Base-by-base conservation (phyloP, 2,113 vertebrate genomes). In the Empidonax traillii region DNA sequence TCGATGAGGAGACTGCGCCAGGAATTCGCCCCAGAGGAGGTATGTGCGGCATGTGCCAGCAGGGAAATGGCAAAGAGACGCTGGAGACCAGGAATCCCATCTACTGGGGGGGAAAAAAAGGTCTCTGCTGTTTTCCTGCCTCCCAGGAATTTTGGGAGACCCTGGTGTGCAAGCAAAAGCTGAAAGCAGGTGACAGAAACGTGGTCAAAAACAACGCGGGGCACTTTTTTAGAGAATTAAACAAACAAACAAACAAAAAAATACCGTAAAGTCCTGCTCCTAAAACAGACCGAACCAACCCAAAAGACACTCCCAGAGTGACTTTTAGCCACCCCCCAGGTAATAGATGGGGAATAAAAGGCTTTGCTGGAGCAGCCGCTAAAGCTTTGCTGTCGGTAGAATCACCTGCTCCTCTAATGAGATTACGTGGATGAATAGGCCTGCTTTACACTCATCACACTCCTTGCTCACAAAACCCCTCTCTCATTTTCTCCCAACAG, bases 21-120 rank as follows among this genome's bases (percentile, higher is more conserved):
- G 84, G 94, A 95, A 96, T 90, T 95, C 77, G 89, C 91, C 89
- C 91, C 87, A 62, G 5, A 89, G 96, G 91, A 95, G 73, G 65
- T 52, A 94, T 76, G 87, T 58, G 86, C 59, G 76, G 75, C 86
- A 28, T 16, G 52, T 8, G 20, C 73, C 37, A n/a, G 77, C 51
- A 27, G 69, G 58, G 81, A 15, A 51, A 35, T 20, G 66, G 83
- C 65, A 52, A 22, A 78, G 55, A 10, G 35, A 31, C 8, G 30
- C 49, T 8, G 37, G n/a, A 62, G 62, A 79, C 4, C 5, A 2
- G 62, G 58, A 91, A 68, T 46, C 31, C 35, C 41, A 25, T 8
- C 41, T 12, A 0, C n/a, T 12, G n/a, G 14, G 14, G 35, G 8
- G 14, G 52, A 35, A 35, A 35, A 35, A 66, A 43, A 68, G 6